A percentile compares a stretch with the other conserved stretches of the same genome.
These are phyloP conservation scores for Alouatta palliata DNA, from an alignment of 2,113 vertebrate genomes.

Conservation along the genomic window DNA sequence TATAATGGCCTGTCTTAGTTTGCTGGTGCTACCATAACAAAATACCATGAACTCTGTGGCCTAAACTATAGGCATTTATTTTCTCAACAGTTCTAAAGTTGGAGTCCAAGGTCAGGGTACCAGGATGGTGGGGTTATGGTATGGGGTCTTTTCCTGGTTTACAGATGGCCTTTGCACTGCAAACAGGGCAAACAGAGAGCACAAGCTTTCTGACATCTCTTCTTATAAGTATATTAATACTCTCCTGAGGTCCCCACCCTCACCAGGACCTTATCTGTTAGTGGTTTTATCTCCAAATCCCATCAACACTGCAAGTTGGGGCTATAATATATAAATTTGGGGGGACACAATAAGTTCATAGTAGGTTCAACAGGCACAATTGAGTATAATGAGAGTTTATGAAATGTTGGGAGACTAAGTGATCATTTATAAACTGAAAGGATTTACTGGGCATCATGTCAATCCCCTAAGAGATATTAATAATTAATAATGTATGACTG, in stretches of 20 bases:
- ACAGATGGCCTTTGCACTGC: neutral
- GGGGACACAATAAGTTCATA: neutral
- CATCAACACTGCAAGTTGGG: neutral
- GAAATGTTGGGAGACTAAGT: neutral
- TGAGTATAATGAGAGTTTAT: neutral
- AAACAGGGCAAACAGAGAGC: neutral
- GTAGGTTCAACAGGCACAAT: fast-evolving
- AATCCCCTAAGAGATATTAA: slow-evolving; percentile 20
- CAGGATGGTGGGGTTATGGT: neutral
- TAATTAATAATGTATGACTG: slow-evolving; percentile 19
- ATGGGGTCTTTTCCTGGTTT: neutral
- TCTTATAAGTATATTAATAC: neutral
- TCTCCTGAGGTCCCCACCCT: neutral
- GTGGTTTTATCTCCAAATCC: neutral
- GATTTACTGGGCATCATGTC: neutral
- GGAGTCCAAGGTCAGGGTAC: neutral
- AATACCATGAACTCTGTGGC: neutral
- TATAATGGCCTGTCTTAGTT: neutral
- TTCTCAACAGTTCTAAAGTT: neutral
- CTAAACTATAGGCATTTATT: too few species aligned
- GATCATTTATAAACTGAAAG: slow-evolving; percentile 26
- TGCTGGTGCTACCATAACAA: neutral
- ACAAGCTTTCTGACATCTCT: neutral
- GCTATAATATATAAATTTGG: neutral
- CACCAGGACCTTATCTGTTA: neutral